Evolutionary conservation across 2,888 invertebrate genomes (phyloP), one percentile per base, ranked within the genome.

Genomic region (Eupithecia pulchellata): DNA sequence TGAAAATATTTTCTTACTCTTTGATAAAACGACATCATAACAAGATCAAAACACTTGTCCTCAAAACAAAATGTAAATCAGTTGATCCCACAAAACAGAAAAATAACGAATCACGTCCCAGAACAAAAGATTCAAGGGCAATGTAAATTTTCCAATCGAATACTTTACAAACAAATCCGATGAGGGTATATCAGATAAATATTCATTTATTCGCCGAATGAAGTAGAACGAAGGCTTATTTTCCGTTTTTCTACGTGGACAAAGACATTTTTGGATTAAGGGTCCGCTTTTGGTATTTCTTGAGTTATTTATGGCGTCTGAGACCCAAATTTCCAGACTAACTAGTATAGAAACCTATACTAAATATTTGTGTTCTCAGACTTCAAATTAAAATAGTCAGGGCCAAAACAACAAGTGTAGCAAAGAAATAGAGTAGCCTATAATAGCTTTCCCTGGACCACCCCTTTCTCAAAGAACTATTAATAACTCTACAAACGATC

Each of bases 201-300:
- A 82, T 81, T 80, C 80, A 82, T 82, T 73, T 81, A 81, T 81
- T 81, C 78, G 76, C 72, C 69, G 72, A 78, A 79, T 77, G 75
- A 75, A 78, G 78, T 75, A 74, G 73, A 29, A n/a, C 61, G 73
- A 69, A 75, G 73, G 71, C 32, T 34, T n/a, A 67, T n/a, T 73
- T 75, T 71, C 69, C 75, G 75, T 73, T 71, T 72, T 61, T 71
- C 72, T 69, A 75, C 66, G 64, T 58, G 69, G 63, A 75, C 74
- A 78, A 73, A 76, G 72, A 67, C 60, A 60, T 60, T 32, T 60
- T 30, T 32, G 4, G 3, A 11, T n/a, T 3, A 20, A 60, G 17
- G 17, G 29, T 39, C 39, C 17, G 39, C 4, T n/a, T 29, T 58
- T 17, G 32, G 17, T 58, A 30, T 30, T 58, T 30, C 8, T n/a